phyloP scores from a whole-genome alignment of 2,888 invertebrate species.

The Yponomeuta evonymella region DNA sequence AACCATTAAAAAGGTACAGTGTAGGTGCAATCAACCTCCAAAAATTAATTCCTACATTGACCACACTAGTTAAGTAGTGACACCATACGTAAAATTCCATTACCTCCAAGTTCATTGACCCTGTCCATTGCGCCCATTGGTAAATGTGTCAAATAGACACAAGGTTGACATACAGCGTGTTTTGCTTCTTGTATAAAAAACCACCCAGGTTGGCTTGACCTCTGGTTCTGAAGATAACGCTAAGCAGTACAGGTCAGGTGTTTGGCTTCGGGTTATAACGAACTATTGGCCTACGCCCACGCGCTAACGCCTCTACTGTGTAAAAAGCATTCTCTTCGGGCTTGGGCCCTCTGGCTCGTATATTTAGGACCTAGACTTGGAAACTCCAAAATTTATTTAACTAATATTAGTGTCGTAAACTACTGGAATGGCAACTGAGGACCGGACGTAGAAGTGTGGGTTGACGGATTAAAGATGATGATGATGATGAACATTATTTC shows the following conservation, averaged over 20 bases:
- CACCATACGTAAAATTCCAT: neutral
- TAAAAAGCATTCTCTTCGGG: slow-evolving; percentile 11
- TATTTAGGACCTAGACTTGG: neutral
- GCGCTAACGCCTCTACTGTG: slow-evolving; percentile 6
- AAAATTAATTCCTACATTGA: neutral
- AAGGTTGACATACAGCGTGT: neutral
- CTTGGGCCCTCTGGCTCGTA: neutral
- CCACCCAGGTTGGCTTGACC: neutral
- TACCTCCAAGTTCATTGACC: neutral
- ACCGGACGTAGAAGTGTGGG: too few species aligned
- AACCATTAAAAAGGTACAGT: too few species aligned
- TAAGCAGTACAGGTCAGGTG: neutral
- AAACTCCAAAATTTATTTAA: too few species aligned
- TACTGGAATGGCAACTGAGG: too few species aligned
- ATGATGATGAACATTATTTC: too few species aligned
- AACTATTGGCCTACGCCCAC: slow-evolving; percentile 9
- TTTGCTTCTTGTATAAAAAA: neutral
- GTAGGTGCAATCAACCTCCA: neutral
- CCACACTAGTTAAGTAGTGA: neutral
- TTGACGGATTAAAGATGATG: too few species aligned
- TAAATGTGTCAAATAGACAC: slow-evolving; percentile 7
- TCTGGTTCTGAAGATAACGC: neutral
- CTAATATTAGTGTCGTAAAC: too few species aligned
- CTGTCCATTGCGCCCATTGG: slow-evolving; percentile 2
- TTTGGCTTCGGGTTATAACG: neutral